Percentiles rank a stretch among this genome's conserved stretches.
Evolutionary conservation across 2,888 invertebrate species (phyloP).

Genomic region (Axea sp.): DNA sequence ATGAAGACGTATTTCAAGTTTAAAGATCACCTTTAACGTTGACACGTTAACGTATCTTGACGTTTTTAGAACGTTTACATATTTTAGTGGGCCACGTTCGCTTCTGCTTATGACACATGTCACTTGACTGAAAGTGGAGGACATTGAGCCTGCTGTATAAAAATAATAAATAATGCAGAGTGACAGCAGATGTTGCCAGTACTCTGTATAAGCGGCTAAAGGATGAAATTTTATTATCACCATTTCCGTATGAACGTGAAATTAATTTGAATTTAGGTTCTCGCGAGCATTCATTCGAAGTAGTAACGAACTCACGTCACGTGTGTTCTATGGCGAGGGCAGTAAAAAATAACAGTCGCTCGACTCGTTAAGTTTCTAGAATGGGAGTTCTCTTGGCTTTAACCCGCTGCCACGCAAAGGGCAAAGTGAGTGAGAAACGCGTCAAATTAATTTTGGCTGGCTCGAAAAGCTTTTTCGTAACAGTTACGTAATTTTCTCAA

Average conservation of each 20-base stretch:
- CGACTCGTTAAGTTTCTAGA: constrained; percentile 57
- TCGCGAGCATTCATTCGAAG: constrained; percentile 43
- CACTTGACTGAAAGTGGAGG: constrained; percentile 45
- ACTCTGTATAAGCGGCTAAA: constrained; percentile 54
- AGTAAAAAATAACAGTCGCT: constrained; percentile 62
- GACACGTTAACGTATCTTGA: constrained; percentile 32
- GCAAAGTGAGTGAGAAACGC: constrained; percentile 50
- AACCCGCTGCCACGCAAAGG: constrained; percentile 24
- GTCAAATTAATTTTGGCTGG: constrained; percentile 53
- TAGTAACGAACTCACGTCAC: constrained; percentile 63
- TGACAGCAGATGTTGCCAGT: constrained; percentile 63
- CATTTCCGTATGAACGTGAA: constrained; percentile 58
- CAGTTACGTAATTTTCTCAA: constrained; percentile 44
- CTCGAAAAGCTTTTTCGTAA: constrained; percentile 32
- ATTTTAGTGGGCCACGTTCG: constrained; percentile 44
- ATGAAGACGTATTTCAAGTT: constrained; percentile 8
- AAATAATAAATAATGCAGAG: constrained; percentile 62
- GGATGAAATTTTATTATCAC: constrained; percentile 66
- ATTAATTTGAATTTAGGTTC: constrained; percentile 63
- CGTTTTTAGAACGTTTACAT: constrained; percentile 45
- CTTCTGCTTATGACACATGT: constrained; percentile 54
- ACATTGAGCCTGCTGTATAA: constrained; percentile 53
- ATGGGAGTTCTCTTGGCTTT: constrained; percentile 45
- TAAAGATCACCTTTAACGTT: constrained; percentile 5
- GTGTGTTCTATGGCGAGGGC: constrained; percentile 56